phyloP scores from a whole-genome alignment of 2,113 vertebrate species.

The Hydrolagus affinis region DNA sequence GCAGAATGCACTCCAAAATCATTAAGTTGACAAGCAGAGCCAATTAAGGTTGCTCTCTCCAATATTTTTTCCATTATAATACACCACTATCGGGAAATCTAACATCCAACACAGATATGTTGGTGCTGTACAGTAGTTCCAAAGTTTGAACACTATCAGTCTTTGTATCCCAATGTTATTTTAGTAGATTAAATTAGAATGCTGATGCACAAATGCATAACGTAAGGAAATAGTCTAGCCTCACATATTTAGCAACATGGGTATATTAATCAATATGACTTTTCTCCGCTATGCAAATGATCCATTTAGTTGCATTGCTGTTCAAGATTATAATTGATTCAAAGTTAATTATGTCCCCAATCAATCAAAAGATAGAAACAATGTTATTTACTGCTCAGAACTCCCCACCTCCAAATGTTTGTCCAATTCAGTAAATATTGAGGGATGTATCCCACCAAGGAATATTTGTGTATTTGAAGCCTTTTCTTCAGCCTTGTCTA shows the following conservation, averaged over 20 bases:
- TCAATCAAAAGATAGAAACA: not conserved
- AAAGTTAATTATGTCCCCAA: not conserved
- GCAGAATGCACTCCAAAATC: too few species aligned
- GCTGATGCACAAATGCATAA: too few species aligned
- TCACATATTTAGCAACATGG: too few species aligned
- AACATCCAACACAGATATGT: not conserved
- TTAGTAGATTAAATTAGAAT: too few species aligned
- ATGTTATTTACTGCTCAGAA: not conserved
- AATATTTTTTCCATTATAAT: not conserved
- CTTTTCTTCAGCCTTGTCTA: not conserved
- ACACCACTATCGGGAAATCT: not conserved
- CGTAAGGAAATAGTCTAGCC: too few species aligned
- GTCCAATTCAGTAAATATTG: not conserved
- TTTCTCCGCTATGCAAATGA: too few species aligned
- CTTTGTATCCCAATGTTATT: not conserved
- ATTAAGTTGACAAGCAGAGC: too few species aligned
- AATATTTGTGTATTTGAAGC: not conserved
- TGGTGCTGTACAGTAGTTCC: not conserved
- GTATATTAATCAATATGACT: too few species aligned
- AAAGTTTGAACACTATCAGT: not conserved
- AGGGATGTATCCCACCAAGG: not conserved
- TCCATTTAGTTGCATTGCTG: too few species aligned
- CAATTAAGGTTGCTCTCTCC: not conserved
- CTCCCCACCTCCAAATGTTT: not conserved
- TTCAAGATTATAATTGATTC: too few species aligned